Percentiles rank a stretch among this genome's conserved stretches.
These are phyloP conservation scores for Mesembrinibis cayennensis DNA, from an alignment of 2,113 vertebrate species.

Conservation along the genomic window DNA sequence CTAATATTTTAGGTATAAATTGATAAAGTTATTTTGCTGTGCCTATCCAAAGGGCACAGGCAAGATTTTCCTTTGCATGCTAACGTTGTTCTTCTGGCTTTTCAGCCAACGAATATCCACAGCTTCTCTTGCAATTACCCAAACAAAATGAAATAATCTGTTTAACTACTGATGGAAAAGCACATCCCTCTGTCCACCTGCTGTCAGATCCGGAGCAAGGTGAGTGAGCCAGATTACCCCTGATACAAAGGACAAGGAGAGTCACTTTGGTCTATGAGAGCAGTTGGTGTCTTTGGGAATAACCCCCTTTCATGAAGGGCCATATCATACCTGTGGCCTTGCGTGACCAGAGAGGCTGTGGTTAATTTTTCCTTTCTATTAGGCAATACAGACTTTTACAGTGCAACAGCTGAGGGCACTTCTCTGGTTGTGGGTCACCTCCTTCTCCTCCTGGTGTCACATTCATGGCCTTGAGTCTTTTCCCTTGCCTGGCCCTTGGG, in stretches of 20 bases:
- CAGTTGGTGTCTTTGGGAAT: not conserved
- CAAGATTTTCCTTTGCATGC: not conserved
- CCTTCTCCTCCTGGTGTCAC: not conserved
- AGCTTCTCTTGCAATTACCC: slow-evolving; percentile 23
- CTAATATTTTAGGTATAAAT: not conserved
- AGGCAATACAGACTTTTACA: not conserved
- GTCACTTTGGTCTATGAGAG: not conserved
- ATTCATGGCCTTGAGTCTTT: not conserved
- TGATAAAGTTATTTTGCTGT: not conserved
- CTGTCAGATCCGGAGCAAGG: slow-evolving; percentile 69
- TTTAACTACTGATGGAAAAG: slow-evolving; percentile 4
- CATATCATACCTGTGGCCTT: not conserved
- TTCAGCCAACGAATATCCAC: not conserved
- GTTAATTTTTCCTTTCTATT: not conserved
- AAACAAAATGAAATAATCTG: slow-evolving; percentile 18
- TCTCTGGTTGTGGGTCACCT: not conserved
- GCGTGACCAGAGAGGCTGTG: not conserved
- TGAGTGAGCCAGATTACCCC: not conserved
- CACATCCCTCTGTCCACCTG: not conserved
- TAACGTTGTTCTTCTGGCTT: not conserved
- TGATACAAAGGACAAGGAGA: not conserved
- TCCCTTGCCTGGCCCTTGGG: not conserved
- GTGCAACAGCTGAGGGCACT: not conserved
- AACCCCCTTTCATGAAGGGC: not conserved
- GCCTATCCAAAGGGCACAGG: not conserved